Evolutionary conservation across 2,888 invertebrate genomes (phyloP), one percentile per base, ranked within the genome.

Genomic region (Psylliodes chrysocephalus): DNA sequence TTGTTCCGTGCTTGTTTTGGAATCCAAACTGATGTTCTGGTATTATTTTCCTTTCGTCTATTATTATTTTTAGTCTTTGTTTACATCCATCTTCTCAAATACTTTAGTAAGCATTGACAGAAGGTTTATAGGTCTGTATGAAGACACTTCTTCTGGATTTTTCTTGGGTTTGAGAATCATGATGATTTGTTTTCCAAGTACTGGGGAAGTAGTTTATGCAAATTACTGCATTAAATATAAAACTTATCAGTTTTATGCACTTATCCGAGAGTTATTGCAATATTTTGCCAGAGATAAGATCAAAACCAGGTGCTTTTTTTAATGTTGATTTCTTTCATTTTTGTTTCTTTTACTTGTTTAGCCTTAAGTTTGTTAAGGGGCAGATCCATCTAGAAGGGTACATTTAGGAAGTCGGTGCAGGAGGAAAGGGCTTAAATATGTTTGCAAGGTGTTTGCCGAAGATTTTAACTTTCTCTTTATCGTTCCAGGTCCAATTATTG

Each of bases 361-460:
- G 22, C 28, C 25, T 2, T 54, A 25, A 54, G 42, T 40, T 18
- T 54, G 42, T n/a, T 40, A 22, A 7, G 10, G 14, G 40, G 40
- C 7, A 40, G 28, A 12, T 40, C 40, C 54, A 59, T 59, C 22
- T 49, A 38, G 1, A 38, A 49, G 18, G 47, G 49, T 12, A 25
- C 49, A 30, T 35, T 44, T 35, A 38, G 49, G 19, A 59, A 49
- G 30, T 38, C 19, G 19, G 49, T 22, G 12, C 17, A 17, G 47
- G 38, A 12, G 56, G 46, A 17, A 17, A 46, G 7, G 44, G 25
- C n/a, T 47, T 12, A 44, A 59, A 49, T 47, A 59, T 49, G 15
- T 57, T 57, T 57, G n/a, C n/a, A 15, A 28, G 53, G 30, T 52
- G 53, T 52, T 44, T 60, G 12, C 22, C 38, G 49, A 59, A 59